Evolutionary conservation across 1,140 invertebrate species (phyloP).

Genomic region (Aricia agestis): DNA sequence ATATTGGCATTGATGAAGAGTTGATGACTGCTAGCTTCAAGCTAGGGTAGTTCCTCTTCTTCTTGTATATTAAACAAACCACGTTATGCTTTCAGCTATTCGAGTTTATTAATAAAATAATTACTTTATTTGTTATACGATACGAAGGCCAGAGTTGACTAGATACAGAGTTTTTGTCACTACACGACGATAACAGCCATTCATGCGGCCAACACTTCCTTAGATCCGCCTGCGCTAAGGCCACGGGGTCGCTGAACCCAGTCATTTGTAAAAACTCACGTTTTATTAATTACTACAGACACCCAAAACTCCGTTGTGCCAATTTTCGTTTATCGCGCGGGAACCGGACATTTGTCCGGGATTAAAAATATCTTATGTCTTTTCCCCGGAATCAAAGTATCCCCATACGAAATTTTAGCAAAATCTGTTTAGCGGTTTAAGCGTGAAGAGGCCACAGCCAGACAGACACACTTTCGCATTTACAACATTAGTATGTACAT

Average conservation of each 20-base stretch:
- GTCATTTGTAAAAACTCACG: neutral
- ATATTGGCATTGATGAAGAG: too few relatives aligned
- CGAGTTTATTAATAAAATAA: conserved; percentile 6
- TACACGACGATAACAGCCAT: conserved; percentile 36
- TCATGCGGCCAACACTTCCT: conserved; percentile 33
- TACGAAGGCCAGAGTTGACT: conserved; percentile 39
- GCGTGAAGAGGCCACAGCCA: too few relatives aligned
- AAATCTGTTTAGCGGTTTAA: too few relatives aligned
- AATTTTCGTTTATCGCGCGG: too few relatives aligned
- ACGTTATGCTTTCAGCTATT: neutral
- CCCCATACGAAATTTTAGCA: too few relatives aligned
- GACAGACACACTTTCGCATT: too few relatives aligned
- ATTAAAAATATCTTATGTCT: too few relatives aligned
- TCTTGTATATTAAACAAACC: neutral
- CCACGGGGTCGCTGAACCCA: conserved; percentile 28
- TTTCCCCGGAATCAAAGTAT: too few relatives aligned
- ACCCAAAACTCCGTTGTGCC: neutral
- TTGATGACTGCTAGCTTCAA: too few relatives aligned
- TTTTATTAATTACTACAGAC: neutral
- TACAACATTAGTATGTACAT: too few relatives aligned
- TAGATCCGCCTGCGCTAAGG: conserved; percentile 35
- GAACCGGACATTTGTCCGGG: too few relatives aligned
- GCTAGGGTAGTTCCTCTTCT: too few relatives aligned
- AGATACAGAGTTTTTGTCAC: conserved; percentile 37
- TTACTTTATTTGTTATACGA: conserved; percentile 21